A percentile compares a stretch with the other conserved stretches of the same genome.
phyloP scores from a whole-genome alignment of 2,797 vertebrate genomes.

The Microctenopoma stevenorrisi region DNA sequence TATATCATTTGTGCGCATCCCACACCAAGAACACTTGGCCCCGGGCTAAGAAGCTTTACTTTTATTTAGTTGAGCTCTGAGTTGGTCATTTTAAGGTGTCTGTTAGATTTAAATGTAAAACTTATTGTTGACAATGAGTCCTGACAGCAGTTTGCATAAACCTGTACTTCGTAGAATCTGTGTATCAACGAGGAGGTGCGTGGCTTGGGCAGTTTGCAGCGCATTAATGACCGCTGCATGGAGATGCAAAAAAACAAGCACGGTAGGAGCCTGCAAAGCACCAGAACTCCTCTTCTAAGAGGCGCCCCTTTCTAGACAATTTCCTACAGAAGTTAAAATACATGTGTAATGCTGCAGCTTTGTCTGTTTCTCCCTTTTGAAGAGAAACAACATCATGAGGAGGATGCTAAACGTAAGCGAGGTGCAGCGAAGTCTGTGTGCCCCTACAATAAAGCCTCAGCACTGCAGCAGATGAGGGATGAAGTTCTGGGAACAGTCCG shows the following conservation, averaged over 20 bases:
- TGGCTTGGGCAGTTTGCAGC: conserved; percentile 85
- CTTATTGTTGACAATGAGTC: neutral
- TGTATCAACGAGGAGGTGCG: conserved; percentile 94
- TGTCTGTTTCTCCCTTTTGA: conserved; percentile 20
- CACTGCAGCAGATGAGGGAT: conserved; percentile 90
- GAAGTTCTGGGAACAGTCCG: conserved; percentile 87
- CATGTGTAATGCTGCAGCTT: neutral
- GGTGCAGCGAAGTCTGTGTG: conserved; percentile 77
- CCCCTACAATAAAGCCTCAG: conserved; percentile 85
- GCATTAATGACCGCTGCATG: conserved; percentile 94
- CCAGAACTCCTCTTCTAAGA: neutral
- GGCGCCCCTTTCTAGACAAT: neutral
- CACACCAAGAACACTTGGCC: neutral
- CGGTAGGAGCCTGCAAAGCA: conserved; percentile 72
- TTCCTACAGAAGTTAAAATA: neutral
- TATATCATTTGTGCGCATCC: too few species aligned
- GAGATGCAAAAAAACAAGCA: conserved; percentile 96
- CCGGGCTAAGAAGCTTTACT: neutral
- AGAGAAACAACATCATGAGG: conserved; percentile 69
- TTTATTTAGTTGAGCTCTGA: too few species aligned
- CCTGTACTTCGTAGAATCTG: conserved; percentile 85
- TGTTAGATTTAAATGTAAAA: neutral
- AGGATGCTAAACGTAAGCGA: conserved; percentile 82
- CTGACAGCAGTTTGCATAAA: neutral
- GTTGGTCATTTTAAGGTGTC: too few species aligned